Evolutionary conservation across 2,113 vertebrate species (phyloP).

Genomic region (Rhinichthys klamathensis): DNA sequence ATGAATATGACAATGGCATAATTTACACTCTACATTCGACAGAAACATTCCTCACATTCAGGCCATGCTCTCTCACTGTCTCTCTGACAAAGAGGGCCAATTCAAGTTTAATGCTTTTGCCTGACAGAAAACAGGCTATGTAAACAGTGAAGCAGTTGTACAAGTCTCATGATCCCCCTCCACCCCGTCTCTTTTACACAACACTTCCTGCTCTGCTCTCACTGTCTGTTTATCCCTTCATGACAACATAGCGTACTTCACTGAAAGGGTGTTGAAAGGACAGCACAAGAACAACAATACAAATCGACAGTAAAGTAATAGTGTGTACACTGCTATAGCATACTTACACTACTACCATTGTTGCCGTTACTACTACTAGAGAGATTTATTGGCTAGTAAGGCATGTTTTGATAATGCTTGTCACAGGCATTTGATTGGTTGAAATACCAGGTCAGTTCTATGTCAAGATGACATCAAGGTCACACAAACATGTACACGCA

Average conservation of each 20-base stretch:
- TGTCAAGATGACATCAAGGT: conserved; percentile 17
- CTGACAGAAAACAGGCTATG: conserved; percentile 43
- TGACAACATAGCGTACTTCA: background rate
- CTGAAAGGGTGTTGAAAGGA: background rate
- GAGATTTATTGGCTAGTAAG: background rate
- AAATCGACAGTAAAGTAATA: background rate
- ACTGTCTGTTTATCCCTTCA: background rate
- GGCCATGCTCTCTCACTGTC: background rate
- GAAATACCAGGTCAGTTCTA: background rate
- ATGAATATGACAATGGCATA: background rate
- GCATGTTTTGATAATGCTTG: background rate
- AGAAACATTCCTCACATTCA: conserved; percentile 1
- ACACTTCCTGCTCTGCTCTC: background rate
- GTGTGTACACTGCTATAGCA: background rate
- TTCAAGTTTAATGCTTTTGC: conserved; percentile 37
- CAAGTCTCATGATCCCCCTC: conserved; percentile 19
- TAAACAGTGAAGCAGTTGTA: conserved; percentile 46
- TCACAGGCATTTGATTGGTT: background rate
- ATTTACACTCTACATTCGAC: background rate
- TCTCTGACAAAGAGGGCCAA: conserved; percentile 13
- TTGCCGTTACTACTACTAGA: background rate
- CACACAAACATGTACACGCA: background rate
- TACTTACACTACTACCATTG: background rate
- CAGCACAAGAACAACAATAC: background rate
- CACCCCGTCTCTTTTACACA: background rate